Evolutionary conservation across 2,888 invertebrate species (phyloP).

Genomic region (Terebella lapidaria): DNA sequence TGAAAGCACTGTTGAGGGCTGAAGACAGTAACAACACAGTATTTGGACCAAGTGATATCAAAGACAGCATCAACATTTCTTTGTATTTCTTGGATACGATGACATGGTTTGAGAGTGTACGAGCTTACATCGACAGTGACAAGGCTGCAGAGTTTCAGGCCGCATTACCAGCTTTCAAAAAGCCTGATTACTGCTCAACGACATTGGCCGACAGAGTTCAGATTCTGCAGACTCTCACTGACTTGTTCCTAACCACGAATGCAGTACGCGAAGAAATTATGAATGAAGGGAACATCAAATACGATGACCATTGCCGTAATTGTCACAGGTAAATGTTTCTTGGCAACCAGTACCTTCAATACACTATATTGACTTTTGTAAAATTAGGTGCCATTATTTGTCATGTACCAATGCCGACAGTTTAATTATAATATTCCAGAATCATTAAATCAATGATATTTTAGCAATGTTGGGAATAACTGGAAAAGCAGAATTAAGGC

Average conservation of each 20-base stretch:
- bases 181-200: slow-evolving; percentile 44
- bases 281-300: slow-evolving; percentile 71
- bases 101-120: slow-evolving; percentile 92
- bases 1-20: slow-evolving; percentile 66
- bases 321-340: slow-evolving; percentile 47
- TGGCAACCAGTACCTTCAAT: too few species aligned
- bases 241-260: slow-evolving; percentile 88
- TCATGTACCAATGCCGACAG: too few species aligned
- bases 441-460: too few species aligned
- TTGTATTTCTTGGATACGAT: slow-evolving; percentile 88
- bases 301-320: slow-evolving; percentile 55
- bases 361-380: too few species aligned
- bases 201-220: slow-evolving; percentile 43
- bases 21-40: slow-evolving; percentile 62
- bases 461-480: too few species aligned
- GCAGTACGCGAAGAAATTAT: slow-evolving; percentile 88
- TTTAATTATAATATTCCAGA: too few species aligned
- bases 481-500: too few species aligned
- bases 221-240: slow-evolving; percentile 78
- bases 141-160: slow-evolving; percentile 54
- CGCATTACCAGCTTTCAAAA: slow-evolving; percentile 38
- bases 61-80: slow-evolving; percentile 92
- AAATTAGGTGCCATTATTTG: too few species aligned
- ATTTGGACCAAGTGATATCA: slow-evolving; percentile 93
- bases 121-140: slow-evolving; percentile 84